phyloP scores from a whole-genome alignment of 2,113 vertebrate genomes.

The Pterophyllum scalare region DNA sequence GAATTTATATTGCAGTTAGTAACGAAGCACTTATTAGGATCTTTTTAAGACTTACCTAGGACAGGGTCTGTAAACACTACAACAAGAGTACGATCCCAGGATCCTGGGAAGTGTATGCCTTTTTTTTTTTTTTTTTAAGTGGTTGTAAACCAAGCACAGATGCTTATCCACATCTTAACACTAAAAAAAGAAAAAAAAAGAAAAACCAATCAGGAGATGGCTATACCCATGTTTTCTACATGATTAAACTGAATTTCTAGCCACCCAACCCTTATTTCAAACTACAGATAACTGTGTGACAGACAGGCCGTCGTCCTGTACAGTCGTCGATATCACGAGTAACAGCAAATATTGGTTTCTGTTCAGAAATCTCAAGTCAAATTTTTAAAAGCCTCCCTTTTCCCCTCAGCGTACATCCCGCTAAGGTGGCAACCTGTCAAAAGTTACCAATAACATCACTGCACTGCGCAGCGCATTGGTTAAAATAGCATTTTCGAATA shows the following conservation, averaged over 20 bases:
- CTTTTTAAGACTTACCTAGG: conserved; percentile 58
- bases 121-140: conserved; percentile 1
- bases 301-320: conserved; percentile 42
- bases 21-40: conserved; percentile 75
- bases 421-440: conserved; percentile 21
- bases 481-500: conserved; percentile 51
- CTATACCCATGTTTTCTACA: conserved; percentile 47
- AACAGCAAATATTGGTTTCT: conserved; percentile 34
- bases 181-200: conserved; percentile 45
- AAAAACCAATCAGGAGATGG: conserved; percentile 18
- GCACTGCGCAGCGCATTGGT: conserved; percentile 33
- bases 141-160: conserved; percentile 80
- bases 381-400: conserved; percentile 1
- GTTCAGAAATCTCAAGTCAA: conserved; percentile 19
- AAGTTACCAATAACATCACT: conserved; percentile 23
- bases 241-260: conserved; percentile 21
- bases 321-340: conserved; percentile 54
- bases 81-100: conserved; percentile 51
- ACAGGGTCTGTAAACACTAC: conserved; percentile 78
- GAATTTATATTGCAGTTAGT: conserved; percentile 75
- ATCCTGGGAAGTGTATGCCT: conserved; percentile 71
- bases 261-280: conserved; percentile 38
- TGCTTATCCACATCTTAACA: conserved; percentile 63
- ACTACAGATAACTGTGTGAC: conserved; percentile 40
- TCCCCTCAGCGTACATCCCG: conserved; percentile 17